A percentile compares a stretch with the other conserved stretches of the same genome.
phyloP scores from a whole-genome alignment of 2,113 vertebrate genomes.

The Muntiacus muntjak region DNA sequence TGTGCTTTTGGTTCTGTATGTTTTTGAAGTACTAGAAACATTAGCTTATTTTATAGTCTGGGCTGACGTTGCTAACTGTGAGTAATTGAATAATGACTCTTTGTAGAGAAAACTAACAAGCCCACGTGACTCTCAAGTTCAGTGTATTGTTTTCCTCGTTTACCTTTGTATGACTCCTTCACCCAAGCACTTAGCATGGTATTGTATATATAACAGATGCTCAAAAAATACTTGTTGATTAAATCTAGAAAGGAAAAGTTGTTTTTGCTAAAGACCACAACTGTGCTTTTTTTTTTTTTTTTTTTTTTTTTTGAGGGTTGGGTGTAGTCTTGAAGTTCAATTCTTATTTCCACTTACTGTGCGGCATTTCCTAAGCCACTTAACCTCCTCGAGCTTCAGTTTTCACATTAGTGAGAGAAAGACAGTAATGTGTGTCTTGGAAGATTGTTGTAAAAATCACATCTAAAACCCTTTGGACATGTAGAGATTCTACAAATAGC shows the following conservation, averaged over 20 bases:
- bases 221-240: not conserved
- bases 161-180: not conserved
- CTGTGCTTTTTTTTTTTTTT: not conserved
- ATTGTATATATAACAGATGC: not conserved
- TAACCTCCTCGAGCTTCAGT: not conserved
- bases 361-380: not conserved
- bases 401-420: not conserved
- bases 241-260: not conserved
- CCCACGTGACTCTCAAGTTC: not conserved
- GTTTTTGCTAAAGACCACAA: not conserved
- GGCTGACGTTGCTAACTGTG: not conserved
- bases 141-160: not conserved
- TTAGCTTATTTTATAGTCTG: slow-evolving; percentile 5
- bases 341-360: not conserved
- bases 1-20: not conserved
- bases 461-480: not conserved
- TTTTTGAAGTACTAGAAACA: slow-evolving; percentile 14
- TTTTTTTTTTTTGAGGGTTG: not conserved
- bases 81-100: slow-evolving; percentile 16
- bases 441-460: not conserved
- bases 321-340: not conserved
- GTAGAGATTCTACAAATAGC: not conserved
- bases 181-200: not conserved
- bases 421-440: not conserved
- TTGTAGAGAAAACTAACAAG: not conserved